Conservation (phyloP, 2,888 invertebrate genomes). For the Cantharis flavilabris region DNA sequence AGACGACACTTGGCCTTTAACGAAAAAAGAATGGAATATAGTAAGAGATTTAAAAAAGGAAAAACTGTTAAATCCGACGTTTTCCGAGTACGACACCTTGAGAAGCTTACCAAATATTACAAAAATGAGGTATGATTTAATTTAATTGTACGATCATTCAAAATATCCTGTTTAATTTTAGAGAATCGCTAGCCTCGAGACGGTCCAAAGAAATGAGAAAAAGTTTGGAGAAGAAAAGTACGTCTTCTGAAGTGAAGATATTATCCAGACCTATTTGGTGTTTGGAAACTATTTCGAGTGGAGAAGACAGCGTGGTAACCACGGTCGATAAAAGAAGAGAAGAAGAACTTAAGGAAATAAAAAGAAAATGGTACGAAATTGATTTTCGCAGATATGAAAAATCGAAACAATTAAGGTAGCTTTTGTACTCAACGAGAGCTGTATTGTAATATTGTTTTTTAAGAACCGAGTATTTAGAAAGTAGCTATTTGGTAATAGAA, state of each 20-base stretch:
- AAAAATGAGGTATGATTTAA: not conserved
- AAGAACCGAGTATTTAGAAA: not conserved
- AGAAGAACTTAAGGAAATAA: conserved; percentile 40
- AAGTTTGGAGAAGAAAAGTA: not conserved
- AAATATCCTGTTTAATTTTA: not conserved
- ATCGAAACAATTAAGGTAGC: conserved; percentile 41
- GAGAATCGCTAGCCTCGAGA: not conserved
- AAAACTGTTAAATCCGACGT: conserved; percentile 20
- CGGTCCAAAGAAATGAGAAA: not conserved
- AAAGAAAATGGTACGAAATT: conserved; percentile 42
- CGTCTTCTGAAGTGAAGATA: not conserved
- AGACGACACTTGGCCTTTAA: conserved; percentile 54
- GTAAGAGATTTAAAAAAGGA: conserved; percentile 40
- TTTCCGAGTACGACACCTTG: not conserved
- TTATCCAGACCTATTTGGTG: conserved; percentile 40
- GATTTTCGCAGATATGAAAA: conserved; percentile 38
- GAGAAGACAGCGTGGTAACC: conserved; percentile 32
- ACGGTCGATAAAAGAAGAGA: conserved; percentile 37
- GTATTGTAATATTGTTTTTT: not conserved
- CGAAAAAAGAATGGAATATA: conserved; percentile 49
- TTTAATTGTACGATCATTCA: not conserved
- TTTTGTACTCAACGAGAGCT: not conserved
- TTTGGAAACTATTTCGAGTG: conserved; percentile 38
- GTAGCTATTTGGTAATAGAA: not conserved
- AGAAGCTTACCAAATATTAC: not conserved